These are phyloP conservation scores for Limulus polyphemus DNA, from an alignment of 2,888 invertebrate genomes.

Conservation along the genomic window DNA sequence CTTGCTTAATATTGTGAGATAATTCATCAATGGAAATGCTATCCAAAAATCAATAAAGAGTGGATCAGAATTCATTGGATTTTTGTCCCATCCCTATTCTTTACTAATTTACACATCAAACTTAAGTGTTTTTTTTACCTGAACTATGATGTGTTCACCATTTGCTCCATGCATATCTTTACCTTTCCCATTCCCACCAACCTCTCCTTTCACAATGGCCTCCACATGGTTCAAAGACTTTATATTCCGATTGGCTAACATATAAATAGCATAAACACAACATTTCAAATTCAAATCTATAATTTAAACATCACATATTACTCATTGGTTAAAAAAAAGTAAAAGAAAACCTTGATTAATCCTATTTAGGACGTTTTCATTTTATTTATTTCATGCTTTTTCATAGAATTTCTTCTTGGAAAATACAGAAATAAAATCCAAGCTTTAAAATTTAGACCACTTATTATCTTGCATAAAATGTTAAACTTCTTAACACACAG, in stretches of 20 bases:
- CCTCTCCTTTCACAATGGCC: slow-evolving; percentile 47
- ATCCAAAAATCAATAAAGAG: too few relatives aligned
- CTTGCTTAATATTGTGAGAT: not conserved
- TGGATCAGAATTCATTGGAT: too few relatives aligned
- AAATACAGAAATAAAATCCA: too few relatives aligned
- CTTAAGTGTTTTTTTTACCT: slow-evolving; percentile 33
- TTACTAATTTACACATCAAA: slow-evolving; percentile 1
- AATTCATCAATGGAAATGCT: not conserved
- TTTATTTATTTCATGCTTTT: too few relatives aligned
- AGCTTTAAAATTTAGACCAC: too few relatives aligned
- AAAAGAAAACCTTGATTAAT: not conserved
- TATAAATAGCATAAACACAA: not conserved
- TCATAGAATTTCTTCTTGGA: too few relatives aligned
- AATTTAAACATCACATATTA: too few relatives aligned
- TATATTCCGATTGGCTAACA: slow-evolving; percentile 38
- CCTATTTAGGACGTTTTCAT: too few relatives aligned
- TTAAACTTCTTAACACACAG: too few relatives aligned
- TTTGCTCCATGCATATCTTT: slow-evolving; percentile 72
- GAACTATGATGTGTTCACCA: slow-evolving; percentile 53
- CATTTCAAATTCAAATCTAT: not conserved
- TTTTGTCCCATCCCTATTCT: not conserved
- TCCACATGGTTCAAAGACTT: slow-evolving; percentile 57
- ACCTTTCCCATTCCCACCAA: slow-evolving; percentile 58
- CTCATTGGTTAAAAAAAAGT: not conserved
- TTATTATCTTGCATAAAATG: too few relatives aligned